Conservation (phyloP, 2,113 vertebrate genomes). For the Takifugu flavidus region DNA sequence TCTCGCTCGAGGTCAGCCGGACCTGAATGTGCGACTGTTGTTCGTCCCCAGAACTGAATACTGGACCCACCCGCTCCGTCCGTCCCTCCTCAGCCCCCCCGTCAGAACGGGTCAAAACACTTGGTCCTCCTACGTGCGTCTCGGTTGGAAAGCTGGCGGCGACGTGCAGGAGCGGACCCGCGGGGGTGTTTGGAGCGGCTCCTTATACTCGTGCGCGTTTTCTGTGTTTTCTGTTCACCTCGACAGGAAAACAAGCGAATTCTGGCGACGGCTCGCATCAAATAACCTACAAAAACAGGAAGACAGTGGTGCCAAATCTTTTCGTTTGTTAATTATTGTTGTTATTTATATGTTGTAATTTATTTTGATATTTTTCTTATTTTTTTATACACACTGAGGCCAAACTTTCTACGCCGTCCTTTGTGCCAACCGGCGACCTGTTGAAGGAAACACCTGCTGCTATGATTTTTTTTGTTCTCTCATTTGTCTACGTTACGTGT, state of each 20-base stretch:
- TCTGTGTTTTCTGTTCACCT: constrained; percentile 42
- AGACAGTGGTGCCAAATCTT: constrained; percentile 72
- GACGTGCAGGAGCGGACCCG: no score
- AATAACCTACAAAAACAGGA: constrained; percentile 27
- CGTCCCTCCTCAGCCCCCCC: no score
- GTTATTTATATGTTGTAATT: constrained; percentile 71
- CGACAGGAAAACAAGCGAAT: constrained; percentile 16
- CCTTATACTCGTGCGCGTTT: constrained; percentile 13
- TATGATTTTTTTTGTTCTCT: constrained; percentile 30
- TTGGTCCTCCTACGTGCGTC: no score
- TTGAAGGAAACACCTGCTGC: constrained; percentile 52
- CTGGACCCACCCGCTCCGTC: no score
- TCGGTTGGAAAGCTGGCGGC: no score
- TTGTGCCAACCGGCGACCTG: constrained; percentile 68
- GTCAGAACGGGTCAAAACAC: no score
- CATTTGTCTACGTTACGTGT: background rate
- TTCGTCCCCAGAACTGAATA: no score
- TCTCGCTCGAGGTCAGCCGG: constrained; percentile 1
- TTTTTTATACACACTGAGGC: constrained; percentile 48
- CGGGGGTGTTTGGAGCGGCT: no score
- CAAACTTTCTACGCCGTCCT: constrained; percentile 57
- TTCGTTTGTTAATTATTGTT: constrained; percentile 32
- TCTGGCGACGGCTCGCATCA: constrained; percentile 27
- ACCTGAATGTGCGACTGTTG: background rate
- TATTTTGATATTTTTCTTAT: constrained; percentile 67